Percentiles rank a stretch among this genome's conserved stretches.
These are phyloP conservation scores for Neoaliturus tenellus DNA, from an alignment of 2,888 invertebrate species.

Conservation along the genomic window DNA sequence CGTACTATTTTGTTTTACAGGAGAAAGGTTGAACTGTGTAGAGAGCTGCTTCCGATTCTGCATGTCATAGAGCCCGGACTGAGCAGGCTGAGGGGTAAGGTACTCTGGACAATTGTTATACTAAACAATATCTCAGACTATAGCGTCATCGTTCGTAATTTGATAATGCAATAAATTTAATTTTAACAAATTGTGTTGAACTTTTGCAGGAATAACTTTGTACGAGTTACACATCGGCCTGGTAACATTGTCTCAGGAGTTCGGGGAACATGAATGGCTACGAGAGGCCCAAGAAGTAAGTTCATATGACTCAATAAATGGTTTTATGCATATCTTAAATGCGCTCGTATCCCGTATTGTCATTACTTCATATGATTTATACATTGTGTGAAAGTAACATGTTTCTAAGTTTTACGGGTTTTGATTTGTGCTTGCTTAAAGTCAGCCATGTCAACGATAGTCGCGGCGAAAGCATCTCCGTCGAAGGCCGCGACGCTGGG, in stretches of 20 bases:
- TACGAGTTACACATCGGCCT: slow-evolving; percentile 89
- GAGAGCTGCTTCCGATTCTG: slow-evolving; percentile 79
- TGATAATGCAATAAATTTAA: background rate
- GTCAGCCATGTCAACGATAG: no score
- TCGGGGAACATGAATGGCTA: slow-evolving; percentile 77
- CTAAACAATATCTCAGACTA: background rate
- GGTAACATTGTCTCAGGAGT: slow-evolving; percentile 81
- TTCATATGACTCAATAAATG: no score
- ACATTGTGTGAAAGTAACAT: no score
- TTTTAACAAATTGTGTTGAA: slow-evolving; percentile 1
- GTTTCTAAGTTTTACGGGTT: no score
- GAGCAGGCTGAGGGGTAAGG: slow-evolving; percentile 79
- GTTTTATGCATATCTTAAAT: no score
- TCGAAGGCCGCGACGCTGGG: no score
- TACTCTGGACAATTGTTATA: background rate
- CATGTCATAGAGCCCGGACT: slow-evolving; percentile 83
- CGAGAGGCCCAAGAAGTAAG: slow-evolving; percentile 76
- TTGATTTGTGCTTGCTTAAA: no score
- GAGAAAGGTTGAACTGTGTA: slow-evolving; percentile 81
- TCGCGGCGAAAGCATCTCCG: no score
- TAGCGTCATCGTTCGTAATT: background rate
- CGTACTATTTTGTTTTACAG: no score
- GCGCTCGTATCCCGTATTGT: no score
- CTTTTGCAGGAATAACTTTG: slow-evolving; percentile 79
- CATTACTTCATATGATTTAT: no score